A percentile compares a stretch with the other conserved stretches of the same genome.
These are phyloP conservation scores for Equus przewalskii DNA, from an alignment of 2,113 vertebrate genomes.

Conservation along the genomic window DNA sequence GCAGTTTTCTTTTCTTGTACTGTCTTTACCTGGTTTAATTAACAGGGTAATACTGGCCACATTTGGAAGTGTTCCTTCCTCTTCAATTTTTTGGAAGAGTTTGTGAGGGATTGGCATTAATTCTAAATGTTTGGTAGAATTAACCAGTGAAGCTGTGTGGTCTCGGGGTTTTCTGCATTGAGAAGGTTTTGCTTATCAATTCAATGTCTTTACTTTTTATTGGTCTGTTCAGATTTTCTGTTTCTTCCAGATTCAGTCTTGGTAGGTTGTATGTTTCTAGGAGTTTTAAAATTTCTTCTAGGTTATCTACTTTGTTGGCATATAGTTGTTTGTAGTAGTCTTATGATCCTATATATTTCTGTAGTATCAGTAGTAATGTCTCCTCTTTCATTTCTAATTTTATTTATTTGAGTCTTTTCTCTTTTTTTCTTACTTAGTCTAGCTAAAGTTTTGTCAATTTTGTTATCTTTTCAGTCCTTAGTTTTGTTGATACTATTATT, in stretches of 20 bases:
- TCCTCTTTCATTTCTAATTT: not conserved
- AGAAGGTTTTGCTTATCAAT: not conserved
- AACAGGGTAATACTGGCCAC: not conserved
- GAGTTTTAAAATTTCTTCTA: not conserved
- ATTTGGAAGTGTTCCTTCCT: not conserved
- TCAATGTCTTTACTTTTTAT: not conserved
- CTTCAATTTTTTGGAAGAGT: not conserved
- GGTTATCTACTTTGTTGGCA: not conserved
- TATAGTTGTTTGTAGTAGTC: not conserved
- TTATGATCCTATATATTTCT: not conserved
- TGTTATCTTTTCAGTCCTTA: not conserved
- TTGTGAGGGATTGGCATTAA: not conserved
- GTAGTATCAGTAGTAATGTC: not conserved
- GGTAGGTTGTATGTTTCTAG: not conserved
- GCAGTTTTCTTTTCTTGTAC: not conserved
- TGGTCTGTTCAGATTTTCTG: not conserved
- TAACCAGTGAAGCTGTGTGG: not conserved
- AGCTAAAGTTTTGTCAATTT: not conserved
- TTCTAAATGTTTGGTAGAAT: not conserved
- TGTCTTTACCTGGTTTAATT: not conserved
- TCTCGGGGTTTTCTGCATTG: not conserved
- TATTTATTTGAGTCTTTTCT: not conserved
- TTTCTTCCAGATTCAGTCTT: not conserved
- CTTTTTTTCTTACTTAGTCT: not conserved
- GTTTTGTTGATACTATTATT: not conserved